These are phyloP conservation scores for Choloepus didactylus DNA, from an alignment of 2,797 vertebrate species.

Conservation along the genomic window DNA sequence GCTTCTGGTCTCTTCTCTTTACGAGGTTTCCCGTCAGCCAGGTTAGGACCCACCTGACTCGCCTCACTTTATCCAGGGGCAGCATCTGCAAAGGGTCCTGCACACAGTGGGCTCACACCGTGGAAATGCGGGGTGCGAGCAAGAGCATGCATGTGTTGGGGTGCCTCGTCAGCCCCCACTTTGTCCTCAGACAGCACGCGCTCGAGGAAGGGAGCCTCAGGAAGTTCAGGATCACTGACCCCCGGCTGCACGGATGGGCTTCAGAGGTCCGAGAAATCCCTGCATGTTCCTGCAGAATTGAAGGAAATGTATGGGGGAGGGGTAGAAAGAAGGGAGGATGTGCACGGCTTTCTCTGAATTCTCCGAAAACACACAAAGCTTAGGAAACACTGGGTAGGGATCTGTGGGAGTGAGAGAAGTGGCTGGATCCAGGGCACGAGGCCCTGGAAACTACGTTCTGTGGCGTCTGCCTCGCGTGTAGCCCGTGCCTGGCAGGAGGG, in stretches of 20 bases:
- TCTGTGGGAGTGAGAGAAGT: not conserved
- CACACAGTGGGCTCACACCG: too few species aligned
- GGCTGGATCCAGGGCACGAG: not conserved
- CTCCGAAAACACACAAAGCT: not conserved
- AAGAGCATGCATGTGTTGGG: too few species aligned
- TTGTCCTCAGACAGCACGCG: too few species aligned
- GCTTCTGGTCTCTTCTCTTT: too few species aligned
- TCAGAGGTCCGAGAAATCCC: not conserved
- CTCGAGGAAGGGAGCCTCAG: too few species aligned
- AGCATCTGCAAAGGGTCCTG: too few species aligned
- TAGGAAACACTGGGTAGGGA: not conserved
- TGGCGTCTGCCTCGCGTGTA: not conserved
- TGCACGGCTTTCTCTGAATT: not conserved
- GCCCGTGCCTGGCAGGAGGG: too few species aligned
- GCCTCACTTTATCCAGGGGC: too few species aligned
- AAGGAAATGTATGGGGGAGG: fast-evolving
- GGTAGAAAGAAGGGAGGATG: not conserved
- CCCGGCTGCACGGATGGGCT: not conserved
- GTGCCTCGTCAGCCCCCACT: too few species aligned
- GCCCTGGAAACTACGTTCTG: fast-evolving
- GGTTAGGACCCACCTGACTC: too few species aligned
- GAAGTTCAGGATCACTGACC: fast-evolving
- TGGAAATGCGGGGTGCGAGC: too few species aligned
- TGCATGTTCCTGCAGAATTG: not conserved
- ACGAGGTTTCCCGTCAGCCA: too few species aligned